These are phyloP conservation scores for Pinctada fucata DNA, from an alignment of 2,888 invertebrate genomes.

Conservation along the genomic window DNA sequence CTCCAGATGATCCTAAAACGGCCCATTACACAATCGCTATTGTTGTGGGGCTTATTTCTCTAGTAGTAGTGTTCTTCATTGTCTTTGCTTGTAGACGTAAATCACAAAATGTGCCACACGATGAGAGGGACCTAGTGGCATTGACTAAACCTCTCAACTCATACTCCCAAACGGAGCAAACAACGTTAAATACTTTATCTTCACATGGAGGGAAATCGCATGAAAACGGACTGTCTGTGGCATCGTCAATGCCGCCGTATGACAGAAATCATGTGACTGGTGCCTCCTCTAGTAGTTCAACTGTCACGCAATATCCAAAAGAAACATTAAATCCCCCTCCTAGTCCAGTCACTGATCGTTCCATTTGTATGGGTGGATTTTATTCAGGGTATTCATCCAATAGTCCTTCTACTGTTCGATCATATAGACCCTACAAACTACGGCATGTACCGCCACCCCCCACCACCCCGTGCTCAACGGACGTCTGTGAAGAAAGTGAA, in stretches of 20 bases:
- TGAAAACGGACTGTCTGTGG: constrained; percentile 63
- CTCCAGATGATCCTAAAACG: not conserved
- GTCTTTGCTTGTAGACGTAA: constrained; percentile 71
- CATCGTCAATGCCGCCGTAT: constrained; percentile 69
- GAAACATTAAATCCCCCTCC: constrained; percentile 94
- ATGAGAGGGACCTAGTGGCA: constrained; percentile 64
- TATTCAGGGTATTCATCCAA: constrained; percentile 68
- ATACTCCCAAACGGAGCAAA: constrained; percentile 55
- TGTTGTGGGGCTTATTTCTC: constrained; percentile 79
- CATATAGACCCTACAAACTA: constrained; percentile 84
- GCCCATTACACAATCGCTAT: constrained; percentile 76
- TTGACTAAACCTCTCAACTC: constrained; percentile 68
- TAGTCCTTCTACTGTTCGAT: constrained; percentile 71
- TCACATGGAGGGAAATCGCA: constrained; percentile 61
- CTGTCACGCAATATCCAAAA: constrained; percentile 81
- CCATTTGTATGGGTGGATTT: constrained; percentile 68
- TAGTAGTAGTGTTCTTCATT: constrained; percentile 79
- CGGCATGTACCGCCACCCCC: constrained; percentile 88
- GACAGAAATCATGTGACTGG: constrained; percentile 85
- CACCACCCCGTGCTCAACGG: constrained; percentile 92
- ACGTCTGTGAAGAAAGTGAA: constrained; percentile 86
- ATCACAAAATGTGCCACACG: constrained; percentile 55
- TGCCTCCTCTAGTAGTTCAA: constrained; percentile 84
- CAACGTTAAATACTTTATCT: constrained; percentile 54
- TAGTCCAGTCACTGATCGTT: constrained; percentile 84